Conservation (phyloP, 2,113 vertebrate species). For the Cavia porcellus region DNA sequence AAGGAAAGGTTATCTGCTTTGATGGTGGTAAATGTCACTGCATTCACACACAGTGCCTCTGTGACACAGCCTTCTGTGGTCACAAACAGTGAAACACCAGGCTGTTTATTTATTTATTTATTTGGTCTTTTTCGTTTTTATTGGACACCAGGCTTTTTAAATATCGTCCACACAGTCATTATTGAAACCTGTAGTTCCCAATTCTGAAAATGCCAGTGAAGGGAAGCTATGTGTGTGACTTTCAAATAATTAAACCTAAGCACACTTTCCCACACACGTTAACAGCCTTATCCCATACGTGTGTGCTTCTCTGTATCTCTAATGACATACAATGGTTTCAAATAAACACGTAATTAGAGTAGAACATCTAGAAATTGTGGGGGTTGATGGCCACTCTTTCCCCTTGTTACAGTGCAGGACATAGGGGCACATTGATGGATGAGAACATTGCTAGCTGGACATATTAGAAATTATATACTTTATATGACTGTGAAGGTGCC, state of each 20-base stretch:
- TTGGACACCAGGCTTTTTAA: too few species aligned
- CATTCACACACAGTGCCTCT: neutral
- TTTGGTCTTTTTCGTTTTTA: too few species aligned
- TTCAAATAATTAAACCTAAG: neutral
- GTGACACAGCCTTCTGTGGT: neutral
- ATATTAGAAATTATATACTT: neutral
- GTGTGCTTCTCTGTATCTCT: neutral
- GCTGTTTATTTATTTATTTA: too few species aligned
- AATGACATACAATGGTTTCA: neutral
- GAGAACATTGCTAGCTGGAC: neutral
- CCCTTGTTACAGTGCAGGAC: neutral
- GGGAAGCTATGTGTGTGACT: too few species aligned
- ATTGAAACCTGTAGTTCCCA: neutral
- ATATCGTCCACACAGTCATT: neutral
- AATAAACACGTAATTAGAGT: neutral
- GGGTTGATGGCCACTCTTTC: too few species aligned
- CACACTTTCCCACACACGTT: neutral
- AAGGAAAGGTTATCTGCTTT: neutral
- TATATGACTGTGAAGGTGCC: neutral
- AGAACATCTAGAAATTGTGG: neutral
- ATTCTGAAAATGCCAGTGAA: neutral
- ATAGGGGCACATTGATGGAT: too few species aligned
- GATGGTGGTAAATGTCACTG: neutral
- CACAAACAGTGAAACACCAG: neutral
- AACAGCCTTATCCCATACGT: fast-evolving